A percentile compares a stretch with the other conserved stretches of the same genome.
These are phyloP conservation scores for Lithophane ornitopus DNA, from an alignment of 2,888 invertebrate genomes.

Conservation along the genomic window DNA sequence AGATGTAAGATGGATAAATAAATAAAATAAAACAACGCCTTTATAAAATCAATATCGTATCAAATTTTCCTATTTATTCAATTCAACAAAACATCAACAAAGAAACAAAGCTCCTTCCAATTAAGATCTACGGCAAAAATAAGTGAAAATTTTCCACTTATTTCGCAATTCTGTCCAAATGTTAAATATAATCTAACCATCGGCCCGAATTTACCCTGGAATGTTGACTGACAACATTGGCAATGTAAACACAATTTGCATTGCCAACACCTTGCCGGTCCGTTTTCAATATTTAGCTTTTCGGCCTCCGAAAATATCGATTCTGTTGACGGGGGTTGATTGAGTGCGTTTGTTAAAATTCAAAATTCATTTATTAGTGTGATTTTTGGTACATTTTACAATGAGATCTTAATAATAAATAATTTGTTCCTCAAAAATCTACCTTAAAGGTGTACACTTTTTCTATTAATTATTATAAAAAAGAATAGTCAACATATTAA, in stretches of 20 bases:
- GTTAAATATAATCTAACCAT: conserved; percentile 67
- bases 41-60: background rate
- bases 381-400: too few relatives aligned
- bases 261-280: conserved; percentile 72
- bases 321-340: conserved; percentile 49
- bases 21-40: background rate
- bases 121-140: conserved; percentile 41
- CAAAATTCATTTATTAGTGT: too few relatives aligned
- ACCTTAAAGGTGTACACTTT: too few relatives aligned
- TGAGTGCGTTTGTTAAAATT: conserved; percentile 41
- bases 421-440: too few relatives aligned
- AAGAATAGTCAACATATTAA: too few relatives aligned
- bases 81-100: conserved; percentile 10
- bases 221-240: conserved; percentile 75
- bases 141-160: conserved; percentile 51
- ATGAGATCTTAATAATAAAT: too few relatives aligned
- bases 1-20: background rate
- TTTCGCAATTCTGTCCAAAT: conserved; percentile 51
- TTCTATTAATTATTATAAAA: too few relatives aligned
- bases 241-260: conserved; percentile 76
- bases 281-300: conserved; percentile 75
- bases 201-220: conserved; percentile 58
- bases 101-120: conserved; percentile 29
- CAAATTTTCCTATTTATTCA: conserved; percentile 3
- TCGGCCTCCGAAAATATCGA: conserved; percentile 57